phyloP scores from a whole-genome alignment of 2,888 invertebrate species.

The Ophion slaviceki region DNA sequence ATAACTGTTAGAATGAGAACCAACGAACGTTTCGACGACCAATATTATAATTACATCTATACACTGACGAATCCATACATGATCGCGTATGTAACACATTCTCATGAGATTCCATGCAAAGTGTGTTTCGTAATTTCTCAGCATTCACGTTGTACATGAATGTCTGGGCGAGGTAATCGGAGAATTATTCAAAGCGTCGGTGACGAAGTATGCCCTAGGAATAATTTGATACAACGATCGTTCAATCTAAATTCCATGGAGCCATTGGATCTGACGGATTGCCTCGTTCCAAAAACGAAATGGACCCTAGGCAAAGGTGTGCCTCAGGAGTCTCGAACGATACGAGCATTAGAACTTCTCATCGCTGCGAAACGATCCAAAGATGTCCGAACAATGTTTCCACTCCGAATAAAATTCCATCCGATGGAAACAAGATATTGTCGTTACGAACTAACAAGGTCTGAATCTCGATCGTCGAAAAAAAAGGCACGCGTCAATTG shows the following conservation, averaged over 20 bases:
- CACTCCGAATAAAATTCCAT: too few relatives aligned
- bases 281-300: background rate
- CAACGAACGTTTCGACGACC: constrained; percentile 53
- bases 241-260: background rate
- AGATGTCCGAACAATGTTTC: too few relatives aligned
- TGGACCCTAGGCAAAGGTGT: background rate
- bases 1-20: constrained; percentile 24
- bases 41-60: constrained; percentile 33
- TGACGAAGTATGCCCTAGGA: constrained; percentile 3
- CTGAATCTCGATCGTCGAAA: too few relatives aligned
- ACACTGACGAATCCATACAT: background rate
- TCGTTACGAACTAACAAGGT: too few relatives aligned
- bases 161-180: constrained; percentile 8
- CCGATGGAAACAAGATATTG: too few relatives aligned
- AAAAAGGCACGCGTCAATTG: too few relatives aligned
- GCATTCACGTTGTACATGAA: constrained; percentile 3
- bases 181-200: constrained; percentile 41
- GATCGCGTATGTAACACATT: constrained; percentile 1
- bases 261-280: background rate
- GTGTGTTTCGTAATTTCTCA: constrained; percentile 51
- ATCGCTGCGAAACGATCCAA: too few relatives aligned
- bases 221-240: constrained; percentile 10
- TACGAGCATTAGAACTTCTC: background rate
- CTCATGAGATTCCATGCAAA: constrained; percentile 33
- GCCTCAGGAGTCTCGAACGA: background rate